A percentile compares a stretch with the other conserved stretches of the same genome.
Conservation (phyloP, 2,888 invertebrate species). For the Ornithoptera priamus region DNA sequence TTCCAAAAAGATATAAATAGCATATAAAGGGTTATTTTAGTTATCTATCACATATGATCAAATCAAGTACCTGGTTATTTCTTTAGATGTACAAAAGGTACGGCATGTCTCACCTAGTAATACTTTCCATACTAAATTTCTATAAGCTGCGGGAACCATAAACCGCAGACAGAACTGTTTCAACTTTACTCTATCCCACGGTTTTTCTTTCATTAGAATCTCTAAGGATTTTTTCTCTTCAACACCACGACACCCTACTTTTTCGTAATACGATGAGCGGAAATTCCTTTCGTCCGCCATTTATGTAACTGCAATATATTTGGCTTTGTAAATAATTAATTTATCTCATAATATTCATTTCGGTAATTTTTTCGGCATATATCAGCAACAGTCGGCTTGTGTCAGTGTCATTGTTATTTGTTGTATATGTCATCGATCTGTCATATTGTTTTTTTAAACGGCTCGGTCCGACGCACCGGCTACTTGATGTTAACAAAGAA, state of each 20-base stretch:
- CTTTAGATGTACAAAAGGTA: background rate
- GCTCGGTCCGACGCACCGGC: too few species aligned
- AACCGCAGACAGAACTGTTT: conserved; percentile 92
- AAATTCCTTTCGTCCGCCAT: conserved; percentile 88
- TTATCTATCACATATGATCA: too few species aligned
- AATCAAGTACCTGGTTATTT: too few species aligned
- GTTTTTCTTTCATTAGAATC: conserved; percentile 92
- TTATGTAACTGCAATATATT: conserved; percentile 12
- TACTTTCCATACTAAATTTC: conserved; percentile 92
- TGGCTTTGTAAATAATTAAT: background rate
- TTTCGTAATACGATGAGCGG: conserved; percentile 90
- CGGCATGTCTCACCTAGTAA: conserved; percentile 81
- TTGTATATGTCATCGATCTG: too few species aligned
- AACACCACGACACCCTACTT: conserved; percentile 93
- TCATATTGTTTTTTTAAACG: too few species aligned
- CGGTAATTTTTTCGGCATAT: background rate
- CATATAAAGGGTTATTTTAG: too few species aligned
- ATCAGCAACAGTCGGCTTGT: too few species aligned
- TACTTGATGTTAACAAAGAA: too few species aligned
- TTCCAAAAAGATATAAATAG: too few species aligned
- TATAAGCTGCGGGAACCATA: conserved; percentile 89
- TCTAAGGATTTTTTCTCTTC: conserved; percentile 95
- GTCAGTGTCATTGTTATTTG: too few species aligned
- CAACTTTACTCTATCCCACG: conserved; percentile 87
- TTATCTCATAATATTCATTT: conserved; percentile 5